A percentile compares a stretch with the other conserved stretches of the same genome.
Conservation (phyloP, 2,113 vertebrate genomes). For the Halichoeres trimaculatus region DNA sequence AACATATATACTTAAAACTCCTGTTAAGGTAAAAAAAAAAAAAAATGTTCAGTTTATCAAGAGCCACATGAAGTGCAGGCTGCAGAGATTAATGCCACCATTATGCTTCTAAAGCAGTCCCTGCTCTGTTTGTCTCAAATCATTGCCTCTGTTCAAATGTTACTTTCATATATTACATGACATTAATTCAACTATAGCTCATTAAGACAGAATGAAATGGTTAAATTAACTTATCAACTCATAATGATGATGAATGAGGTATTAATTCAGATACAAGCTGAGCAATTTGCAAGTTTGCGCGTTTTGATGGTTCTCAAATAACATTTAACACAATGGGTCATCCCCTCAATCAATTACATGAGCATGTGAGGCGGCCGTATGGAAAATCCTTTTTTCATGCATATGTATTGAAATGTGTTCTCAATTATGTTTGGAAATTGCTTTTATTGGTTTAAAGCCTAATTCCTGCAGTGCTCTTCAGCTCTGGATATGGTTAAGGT, state of each 20-base stretch:
- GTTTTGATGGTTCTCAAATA: conserved; percentile 99
- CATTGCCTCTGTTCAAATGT: conserved; percentile 99
- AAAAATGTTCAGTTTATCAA: conserved; percentile 65
- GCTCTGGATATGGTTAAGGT: conserved; percentile 77
- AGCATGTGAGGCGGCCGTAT: conserved; percentile 91
- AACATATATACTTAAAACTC: conserved; percentile 73
- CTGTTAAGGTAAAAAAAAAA: neutral
- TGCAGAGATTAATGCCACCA: conserved; percentile 98
- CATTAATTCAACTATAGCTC: conserved; percentile 99
- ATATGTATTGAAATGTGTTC: conserved; percentile 99
- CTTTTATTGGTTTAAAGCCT: conserved; percentile 96
- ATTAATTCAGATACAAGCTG: conserved; percentile 99
- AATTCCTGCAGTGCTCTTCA: conserved; percentile 82
- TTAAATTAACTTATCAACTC: conserved; percentile 99
- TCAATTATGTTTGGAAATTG: conserved; percentile 99
- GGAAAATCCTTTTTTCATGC: conserved; percentile 98
- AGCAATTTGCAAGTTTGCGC: conserved; percentile 99
- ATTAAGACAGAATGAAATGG: conserved; percentile 99
- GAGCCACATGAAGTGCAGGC: conserved; percentile 81
- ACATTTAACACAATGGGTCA: conserved; percentile 99
- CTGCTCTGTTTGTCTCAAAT: conserved; percentile 99
- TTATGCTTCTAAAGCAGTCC: conserved; percentile 92
- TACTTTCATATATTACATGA: conserved; percentile 99
- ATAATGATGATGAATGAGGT: conserved; percentile 99
- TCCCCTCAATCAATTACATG: conserved; percentile 99